Percentiles rank a stretch among this genome's conserved stretches.
Conservation (phyloP, 2,113 vertebrate species). For the Mormyrus iriodes region DNA sequence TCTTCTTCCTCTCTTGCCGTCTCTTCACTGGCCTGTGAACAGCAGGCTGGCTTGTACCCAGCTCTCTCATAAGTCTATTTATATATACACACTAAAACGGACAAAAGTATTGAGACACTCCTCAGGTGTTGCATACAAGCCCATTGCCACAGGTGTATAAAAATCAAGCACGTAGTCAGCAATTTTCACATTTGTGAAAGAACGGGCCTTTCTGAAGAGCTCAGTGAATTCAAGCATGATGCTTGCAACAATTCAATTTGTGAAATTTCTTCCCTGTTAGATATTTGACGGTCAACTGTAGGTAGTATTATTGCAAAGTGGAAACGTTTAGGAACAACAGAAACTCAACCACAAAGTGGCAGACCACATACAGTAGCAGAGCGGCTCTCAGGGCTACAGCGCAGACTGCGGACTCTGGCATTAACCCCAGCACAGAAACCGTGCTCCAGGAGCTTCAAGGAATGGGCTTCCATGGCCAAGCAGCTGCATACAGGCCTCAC, state of each 20-base stretch:
- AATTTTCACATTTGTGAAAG: background rate
- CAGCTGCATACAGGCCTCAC: background rate
- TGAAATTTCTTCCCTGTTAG: background rate
- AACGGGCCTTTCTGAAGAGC: background rate
- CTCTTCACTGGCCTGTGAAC: background rate
- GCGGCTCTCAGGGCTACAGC: background rate
- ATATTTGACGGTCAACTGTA: background rate
- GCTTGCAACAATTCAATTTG: background rate
- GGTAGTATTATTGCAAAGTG: background rate
- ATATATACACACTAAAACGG: background rate
- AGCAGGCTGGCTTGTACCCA: background rate
- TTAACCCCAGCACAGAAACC: background rate
- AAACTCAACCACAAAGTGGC: background rate
- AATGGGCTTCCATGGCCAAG: background rate
- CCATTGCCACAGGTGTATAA: background rate
- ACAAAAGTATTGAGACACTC: background rate
- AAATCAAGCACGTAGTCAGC: background rate
- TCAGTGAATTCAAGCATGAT: background rate
- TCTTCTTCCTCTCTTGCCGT: background rate
- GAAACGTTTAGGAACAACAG: background rate
- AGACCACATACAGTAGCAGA: background rate
- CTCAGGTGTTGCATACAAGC: background rate
- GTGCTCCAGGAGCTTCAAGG: background rate
- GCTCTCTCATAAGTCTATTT: background rate
- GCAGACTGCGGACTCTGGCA: background rate